Evolutionary conservation across 2,797 vertebrate genomes (phyloP), one percentile per base, ranked within the genome.

Genomic region (Carapus acus): DNA sequence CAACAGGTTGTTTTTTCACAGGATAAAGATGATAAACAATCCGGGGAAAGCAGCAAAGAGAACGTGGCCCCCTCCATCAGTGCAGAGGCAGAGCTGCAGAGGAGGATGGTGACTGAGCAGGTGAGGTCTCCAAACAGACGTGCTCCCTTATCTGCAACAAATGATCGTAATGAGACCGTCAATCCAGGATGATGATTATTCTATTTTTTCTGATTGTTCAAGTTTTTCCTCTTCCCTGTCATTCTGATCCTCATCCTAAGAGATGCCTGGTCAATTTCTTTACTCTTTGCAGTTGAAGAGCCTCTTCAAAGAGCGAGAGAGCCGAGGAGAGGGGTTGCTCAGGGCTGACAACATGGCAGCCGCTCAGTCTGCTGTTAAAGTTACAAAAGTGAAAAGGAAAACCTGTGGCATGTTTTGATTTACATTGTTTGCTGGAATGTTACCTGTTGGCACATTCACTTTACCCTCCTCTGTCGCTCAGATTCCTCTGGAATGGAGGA

Each of bases 71-170:
- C 58, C 73, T 40, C 31, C 12, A 11, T 29, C 6, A 55, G 70
- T 34, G 24, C 49, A 31, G 79, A 81, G 43, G 70, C 74, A 21
- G 79, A 87, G 34, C 65, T 74, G 37, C 89, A 89, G 65, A 87
- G 84, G 56, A 88, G 74, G 48, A 67, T 83, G 73, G 83, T 92
- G 43, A 87, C 85, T 11, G 86, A 90, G 68, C 88, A 91, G 88
- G 90, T 91, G 57, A 19, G 18, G 43, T 4, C 8, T 60, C 18
- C 33, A 48, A 3, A 21, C 17, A 45, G 41, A 54, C 4, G 3
- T 36, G 33, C 16, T 52, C n/a, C n/a, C n/a, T n/a, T n/a, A n/a
- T n/a, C n/a, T n/a, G n/a, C n/a, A n/a, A n/a, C n/a, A n/a, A n/a
- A n/a, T n/a, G n/a, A n/a, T n/a, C n/a, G n/a, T n/a, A n/a, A n/a